Evolutionary conservation across 1,140 invertebrate genomes (phyloP).

Genomic region (Drosophila miranda): DNA sequence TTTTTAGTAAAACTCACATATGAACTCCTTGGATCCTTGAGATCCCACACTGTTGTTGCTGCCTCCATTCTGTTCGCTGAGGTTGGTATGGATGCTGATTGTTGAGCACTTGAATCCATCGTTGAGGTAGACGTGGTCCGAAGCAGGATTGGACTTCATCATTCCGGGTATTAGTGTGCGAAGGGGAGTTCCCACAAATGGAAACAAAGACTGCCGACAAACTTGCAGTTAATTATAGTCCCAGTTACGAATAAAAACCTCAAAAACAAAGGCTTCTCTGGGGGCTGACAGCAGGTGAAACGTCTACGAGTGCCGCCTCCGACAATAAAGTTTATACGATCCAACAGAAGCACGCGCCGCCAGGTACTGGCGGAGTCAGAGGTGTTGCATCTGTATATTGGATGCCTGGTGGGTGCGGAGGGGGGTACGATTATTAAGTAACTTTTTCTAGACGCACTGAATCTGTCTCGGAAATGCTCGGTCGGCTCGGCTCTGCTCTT

Average conservation of each 20-base stretch:
- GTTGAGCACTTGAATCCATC: slow-evolving; percentile 77
- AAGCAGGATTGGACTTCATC: slow-evolving; percentile 74
- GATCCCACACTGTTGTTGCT: slow-evolving; percentile 35
- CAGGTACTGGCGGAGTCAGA: neutral
- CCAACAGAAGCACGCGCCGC: too few relatives aligned
- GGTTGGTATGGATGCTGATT: slow-evolving; percentile 66
- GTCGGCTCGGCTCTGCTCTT: slow-evolving; percentile 38
- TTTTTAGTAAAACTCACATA: slow-evolving; percentile 59
- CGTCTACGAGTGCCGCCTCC: too few relatives aligned
- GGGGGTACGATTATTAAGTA: neutral
- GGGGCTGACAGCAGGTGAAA: too few relatives aligned
- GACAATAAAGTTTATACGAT: too few relatives aligned
- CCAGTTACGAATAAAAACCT: too few relatives aligned
- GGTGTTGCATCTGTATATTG: slow-evolving; percentile 11
- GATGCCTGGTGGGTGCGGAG: neutral
- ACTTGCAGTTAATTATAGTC: slow-evolving; percentile 11
- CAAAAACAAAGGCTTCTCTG: too few relatives aligned
- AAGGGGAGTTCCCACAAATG: neutral
- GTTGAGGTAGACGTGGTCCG: slow-evolving; percentile 77
- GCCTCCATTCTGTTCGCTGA: slow-evolving; percentile 49
- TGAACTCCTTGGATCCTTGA: slow-evolving; percentile 76
- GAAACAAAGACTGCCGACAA: slow-evolving; percentile 16
- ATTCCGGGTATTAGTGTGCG: slow-evolving; percentile 7
- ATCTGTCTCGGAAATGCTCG: slow-evolving; percentile 25
- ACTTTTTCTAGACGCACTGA: neutral